Conservation (phyloP, 2,113 vertebrate genomes). For the Bombycilla garrulus region DNA sequence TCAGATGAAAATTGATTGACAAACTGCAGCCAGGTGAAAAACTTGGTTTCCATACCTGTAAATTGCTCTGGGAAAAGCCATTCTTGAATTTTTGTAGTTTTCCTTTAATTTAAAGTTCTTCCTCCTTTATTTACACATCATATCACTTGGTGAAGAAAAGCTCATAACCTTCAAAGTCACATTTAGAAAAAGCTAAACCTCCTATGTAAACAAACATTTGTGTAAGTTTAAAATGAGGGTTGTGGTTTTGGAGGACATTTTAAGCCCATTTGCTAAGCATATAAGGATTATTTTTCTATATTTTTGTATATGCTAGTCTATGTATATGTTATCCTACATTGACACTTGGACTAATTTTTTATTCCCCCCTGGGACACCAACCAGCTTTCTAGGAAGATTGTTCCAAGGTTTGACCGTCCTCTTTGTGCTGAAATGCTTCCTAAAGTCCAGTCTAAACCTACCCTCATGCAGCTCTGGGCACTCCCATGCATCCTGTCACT, state of each 20-base stretch:
- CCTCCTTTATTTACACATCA: neutral
- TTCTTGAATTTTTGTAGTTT: neutral
- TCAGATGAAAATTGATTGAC: neutral
- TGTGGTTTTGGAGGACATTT: neutral
- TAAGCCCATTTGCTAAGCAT: neutral
- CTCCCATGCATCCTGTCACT: neutral
- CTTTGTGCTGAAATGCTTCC: neutral
- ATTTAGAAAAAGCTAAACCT: neutral
- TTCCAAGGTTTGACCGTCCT: neutral
- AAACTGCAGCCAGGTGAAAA: neutral
- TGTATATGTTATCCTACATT: neutral
- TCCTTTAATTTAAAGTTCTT: neutral
- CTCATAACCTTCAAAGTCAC: neutral
- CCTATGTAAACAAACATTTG: neutral
- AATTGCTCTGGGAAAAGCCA: neutral
- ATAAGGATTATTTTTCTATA: neutral
- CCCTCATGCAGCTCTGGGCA: neutral
- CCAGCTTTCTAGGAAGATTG: neutral
- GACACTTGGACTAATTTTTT: no score
- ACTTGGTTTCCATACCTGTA: neutral
- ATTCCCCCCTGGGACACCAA: accelerated
- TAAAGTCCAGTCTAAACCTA: neutral
- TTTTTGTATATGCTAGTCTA: neutral
- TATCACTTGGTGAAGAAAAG: neutral
- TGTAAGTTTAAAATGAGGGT: neutral